phyloP scores from a whole-genome alignment of 2,888 invertebrate genomes.

The Meloe dianella region DNA sequence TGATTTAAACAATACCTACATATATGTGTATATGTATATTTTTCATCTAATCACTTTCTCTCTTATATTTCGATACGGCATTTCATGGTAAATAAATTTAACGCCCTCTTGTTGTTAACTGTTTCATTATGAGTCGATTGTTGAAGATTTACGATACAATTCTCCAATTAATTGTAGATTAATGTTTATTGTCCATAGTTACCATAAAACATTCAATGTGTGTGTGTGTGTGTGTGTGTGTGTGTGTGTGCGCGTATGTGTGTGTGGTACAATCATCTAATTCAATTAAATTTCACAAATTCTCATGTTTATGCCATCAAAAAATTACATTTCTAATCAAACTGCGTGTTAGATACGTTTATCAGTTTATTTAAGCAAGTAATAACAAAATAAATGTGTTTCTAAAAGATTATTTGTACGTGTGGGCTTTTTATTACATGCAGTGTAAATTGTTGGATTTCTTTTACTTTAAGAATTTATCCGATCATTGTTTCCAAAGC shows the following conservation, averaged over 20 bases:
- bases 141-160: constrained; percentile 26
- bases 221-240: neutral
- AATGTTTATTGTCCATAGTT: neutral
- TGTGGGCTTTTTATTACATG: constrained; percentile 27
- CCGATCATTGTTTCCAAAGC: neutral
- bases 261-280: neutral
- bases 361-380: neutral
- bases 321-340: neutral
- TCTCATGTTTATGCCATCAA: neutral
- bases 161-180: constrained; percentile 19
- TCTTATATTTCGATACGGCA: neutral
- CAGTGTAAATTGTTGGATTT: constrained; percentile 9
- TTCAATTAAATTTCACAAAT: neutral
- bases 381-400: neutral
- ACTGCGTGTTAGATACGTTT: neutral
- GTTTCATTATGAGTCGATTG: constrained; percentile 20
- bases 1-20: too few species aligned
- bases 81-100: constrained; percentile 25
- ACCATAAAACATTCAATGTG: neutral
- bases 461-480: neutral
- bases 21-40: too few species aligned
- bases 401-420: constrained; percentile 21
- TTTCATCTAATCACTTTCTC: neutral
- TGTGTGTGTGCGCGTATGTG: neutral
- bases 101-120: constrained; percentile 22